Conservation (phyloP, 2,797 vertebrate species). For the Notamacropus eugenii region DNA sequence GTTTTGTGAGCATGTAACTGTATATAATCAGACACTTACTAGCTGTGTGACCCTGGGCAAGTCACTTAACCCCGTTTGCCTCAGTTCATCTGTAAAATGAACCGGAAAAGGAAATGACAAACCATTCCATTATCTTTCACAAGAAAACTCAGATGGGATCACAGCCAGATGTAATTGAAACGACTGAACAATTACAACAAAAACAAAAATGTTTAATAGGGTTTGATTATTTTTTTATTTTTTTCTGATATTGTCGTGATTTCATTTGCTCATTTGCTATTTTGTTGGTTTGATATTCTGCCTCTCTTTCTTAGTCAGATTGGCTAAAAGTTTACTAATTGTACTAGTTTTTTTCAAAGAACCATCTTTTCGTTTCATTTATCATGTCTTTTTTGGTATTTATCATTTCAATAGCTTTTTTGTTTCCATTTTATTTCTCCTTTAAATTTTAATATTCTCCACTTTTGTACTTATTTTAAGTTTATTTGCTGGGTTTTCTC, state of each 20-base stretch:
- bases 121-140: not conserved
- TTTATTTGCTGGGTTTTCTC: not conserved
- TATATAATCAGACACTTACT: not conserved
- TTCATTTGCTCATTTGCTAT: not conserved
- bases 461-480: not conserved
- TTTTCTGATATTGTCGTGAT: not conserved
- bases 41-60: not conserved
- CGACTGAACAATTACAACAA: not conserved
- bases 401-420: not conserved
- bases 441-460: not conserved
- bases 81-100: not conserved
- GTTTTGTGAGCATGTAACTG: not conserved
- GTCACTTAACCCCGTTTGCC: not conserved
- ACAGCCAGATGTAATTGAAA: not conserved
- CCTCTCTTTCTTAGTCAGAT: not conserved
- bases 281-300: not conserved
- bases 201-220: not conserved
- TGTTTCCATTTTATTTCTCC: not conserved
- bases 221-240: not conserved
- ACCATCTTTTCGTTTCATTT: not conserved
- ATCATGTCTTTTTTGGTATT: not conserved
- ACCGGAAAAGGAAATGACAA: not conserved
- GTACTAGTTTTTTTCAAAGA: not conserved
- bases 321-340: not conserved
- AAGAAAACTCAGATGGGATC: not conserved